Conservation (phyloP, 2,113 vertebrate species). For the Pelecanoides urinatrix region DNA sequence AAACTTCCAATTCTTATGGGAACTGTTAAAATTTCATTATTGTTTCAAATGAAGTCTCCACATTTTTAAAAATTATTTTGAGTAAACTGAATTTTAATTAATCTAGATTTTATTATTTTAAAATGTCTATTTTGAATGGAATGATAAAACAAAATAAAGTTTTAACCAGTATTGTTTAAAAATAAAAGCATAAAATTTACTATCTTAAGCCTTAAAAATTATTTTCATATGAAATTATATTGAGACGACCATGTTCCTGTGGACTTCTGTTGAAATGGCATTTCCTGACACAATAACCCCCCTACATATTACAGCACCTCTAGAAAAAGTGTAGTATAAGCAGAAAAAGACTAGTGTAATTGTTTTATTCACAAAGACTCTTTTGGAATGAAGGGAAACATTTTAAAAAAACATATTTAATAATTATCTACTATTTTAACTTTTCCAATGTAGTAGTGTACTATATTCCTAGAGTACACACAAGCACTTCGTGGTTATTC, state of each 20-base stretch:
- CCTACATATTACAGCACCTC: not conserved
- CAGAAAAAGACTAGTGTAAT: not conserved
- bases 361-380: not conserved
- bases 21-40: not conserved
- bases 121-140: not conserved
- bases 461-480: not conserved
- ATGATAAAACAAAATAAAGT: not conserved
- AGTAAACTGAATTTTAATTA: not conserved
- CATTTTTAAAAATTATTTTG: not conserved
- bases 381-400: not conserved
- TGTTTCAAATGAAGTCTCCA: not conserved
- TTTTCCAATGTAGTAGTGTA: not conserved
- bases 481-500: not conserved
- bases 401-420: not conserved
- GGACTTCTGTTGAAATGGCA: not conserved
- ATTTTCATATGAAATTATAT: not conserved
- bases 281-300: not conserved
- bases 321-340: not conserved
- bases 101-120: not conserved
- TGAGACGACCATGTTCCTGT: not conserved
- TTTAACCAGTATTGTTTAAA: not conserved
- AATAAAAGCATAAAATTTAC: not conserved
- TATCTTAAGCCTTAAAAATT: not conserved
- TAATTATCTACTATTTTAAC: not conserved
- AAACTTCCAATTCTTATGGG: not conserved